These are phyloP conservation scores for Tenthredo livida DNA, from an alignment of 2,888 invertebrate species.

Conservation along the genomic window DNA sequence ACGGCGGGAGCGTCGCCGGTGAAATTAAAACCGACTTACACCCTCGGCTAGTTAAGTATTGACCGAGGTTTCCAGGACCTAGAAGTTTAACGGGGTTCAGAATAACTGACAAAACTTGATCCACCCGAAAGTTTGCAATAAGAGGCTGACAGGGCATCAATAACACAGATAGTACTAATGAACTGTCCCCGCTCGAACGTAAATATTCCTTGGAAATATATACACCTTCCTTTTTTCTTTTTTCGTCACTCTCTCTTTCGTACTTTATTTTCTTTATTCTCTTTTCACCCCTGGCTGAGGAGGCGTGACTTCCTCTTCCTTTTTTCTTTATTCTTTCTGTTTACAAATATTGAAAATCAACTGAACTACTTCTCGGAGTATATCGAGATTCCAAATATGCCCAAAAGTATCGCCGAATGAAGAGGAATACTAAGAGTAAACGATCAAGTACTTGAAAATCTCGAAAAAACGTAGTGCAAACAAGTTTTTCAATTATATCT, in stretches of 20 bases:
- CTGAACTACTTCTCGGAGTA: background rate
- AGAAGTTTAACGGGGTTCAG: background rate
- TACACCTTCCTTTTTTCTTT: background rate
- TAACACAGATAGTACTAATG: slow-evolving; percentile 47
- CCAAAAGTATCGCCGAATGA: background rate
- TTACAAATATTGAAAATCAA: background rate
- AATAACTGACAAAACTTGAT: slow-evolving; percentile 33
- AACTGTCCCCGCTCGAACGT: slow-evolving; percentile 46
- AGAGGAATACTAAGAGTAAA: background rate
- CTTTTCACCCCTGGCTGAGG: background rate
- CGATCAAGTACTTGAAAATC: too few species aligned
- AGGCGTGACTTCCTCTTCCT: background rate
- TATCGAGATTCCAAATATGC: too few species aligned
- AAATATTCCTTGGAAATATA: slow-evolving; percentile 40
- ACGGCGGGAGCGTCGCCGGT: slow-evolving; percentile 45
- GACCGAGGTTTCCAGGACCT: background rate
- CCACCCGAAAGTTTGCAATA: slow-evolving; percentile 26
- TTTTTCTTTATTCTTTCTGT: background rate
- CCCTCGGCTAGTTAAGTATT: slow-evolving; percentile 40
- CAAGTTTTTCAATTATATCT: background rate
- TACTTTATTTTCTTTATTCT: background rate
- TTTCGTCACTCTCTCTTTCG: background rate
- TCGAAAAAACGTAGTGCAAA: background rate
- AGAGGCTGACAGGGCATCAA: slow-evolving; percentile 47
- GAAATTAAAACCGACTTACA: slow-evolving; percentile 52